phyloP scores from a whole-genome alignment of 2,888 invertebrate species.

The Thumatha senex region DNA sequence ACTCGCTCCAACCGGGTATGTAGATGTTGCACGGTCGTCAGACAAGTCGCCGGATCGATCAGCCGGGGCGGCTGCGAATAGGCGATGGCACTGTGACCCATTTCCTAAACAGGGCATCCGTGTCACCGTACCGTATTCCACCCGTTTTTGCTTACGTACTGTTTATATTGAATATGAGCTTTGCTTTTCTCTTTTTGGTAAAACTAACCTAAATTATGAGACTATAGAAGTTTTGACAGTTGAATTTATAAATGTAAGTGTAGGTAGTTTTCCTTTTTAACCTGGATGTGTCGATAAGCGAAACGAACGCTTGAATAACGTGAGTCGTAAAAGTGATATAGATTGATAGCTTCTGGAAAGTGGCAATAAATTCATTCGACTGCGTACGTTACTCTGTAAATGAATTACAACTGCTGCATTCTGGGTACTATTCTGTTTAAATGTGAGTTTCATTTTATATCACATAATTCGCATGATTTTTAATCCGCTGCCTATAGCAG shows the following conservation, averaged over 20 bases:
- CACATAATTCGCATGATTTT: not conserved
- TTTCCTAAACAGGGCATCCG: slow-evolving; percentile 59
- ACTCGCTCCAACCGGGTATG: slow-evolving; percentile 26
- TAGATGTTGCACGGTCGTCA: slow-evolving; percentile 27
- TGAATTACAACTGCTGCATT: not conserved
- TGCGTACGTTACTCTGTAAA: slow-evolving; percentile 10
- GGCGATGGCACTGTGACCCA: slow-evolving; percentile 67
- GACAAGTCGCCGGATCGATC: slow-evolving; percentile 51
- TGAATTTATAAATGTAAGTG: not conserved
- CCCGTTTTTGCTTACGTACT: slow-evolving; percentile 27
- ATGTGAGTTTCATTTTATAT: not conserved
- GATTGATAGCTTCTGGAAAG: slow-evolving; percentile 5
- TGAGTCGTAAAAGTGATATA: slow-evolving; percentile 4
- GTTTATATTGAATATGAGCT: slow-evolving; percentile 8
- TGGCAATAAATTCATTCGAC: slow-evolving; percentile 1
- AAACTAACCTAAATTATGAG: not conserved
- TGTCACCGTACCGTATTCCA: slow-evolving; percentile 35
- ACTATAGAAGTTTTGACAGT: not conserved
- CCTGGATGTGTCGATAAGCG: not conserved
- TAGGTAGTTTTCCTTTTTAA: not conserved
- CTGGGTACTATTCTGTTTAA: not conserved
- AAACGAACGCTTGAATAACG: not conserved
- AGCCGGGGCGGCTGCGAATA: slow-evolving; percentile 46
- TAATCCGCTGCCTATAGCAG: no score
- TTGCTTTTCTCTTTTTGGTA: not conserved